phyloP scores from a whole-genome alignment of 2,888 invertebrate genomes.

The Phlogophora meticulosa region DNA sequence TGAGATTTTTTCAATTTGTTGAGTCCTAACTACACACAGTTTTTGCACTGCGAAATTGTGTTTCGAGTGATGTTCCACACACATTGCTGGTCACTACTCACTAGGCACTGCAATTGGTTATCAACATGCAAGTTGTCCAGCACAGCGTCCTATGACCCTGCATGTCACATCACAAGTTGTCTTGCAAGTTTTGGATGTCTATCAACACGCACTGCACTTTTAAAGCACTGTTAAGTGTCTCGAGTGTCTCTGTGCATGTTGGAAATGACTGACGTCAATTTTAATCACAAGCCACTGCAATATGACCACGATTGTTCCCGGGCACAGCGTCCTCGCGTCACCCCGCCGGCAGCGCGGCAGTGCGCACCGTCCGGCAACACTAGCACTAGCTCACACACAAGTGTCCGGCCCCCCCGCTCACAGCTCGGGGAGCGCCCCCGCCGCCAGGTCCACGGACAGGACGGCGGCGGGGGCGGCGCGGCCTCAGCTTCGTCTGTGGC shows the following conservation, averaged over 20 bases:
- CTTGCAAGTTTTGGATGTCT: too few relatives aligned
- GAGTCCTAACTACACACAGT: background rate
- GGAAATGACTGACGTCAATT: too few relatives aligned
- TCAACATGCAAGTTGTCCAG: background rate
- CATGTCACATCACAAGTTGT: background rate
- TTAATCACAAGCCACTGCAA: too few relatives aligned
- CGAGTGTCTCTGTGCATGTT: too few relatives aligned
- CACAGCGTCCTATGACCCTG: background rate
- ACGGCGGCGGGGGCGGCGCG: conserved; percentile 90
- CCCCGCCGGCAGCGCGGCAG: too few relatives aligned
- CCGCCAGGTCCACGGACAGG: conserved; percentile 85
- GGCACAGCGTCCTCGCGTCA: background rate
- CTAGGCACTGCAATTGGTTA: background rate
- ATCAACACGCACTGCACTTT: too few relatives aligned
- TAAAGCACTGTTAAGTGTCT: too few relatives aligned
- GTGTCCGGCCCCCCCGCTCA: background rate
- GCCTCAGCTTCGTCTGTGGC: conserved; percentile 88
- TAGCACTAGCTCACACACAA: background rate
- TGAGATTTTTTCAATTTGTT: conserved; percentile 11
- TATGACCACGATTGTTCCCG: too few relatives aligned
- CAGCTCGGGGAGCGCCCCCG: conserved; percentile 76
- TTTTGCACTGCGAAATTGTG: too few relatives aligned
- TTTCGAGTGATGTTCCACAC: background rate
- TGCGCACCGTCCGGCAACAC: background rate
- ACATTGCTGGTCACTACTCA: too few relatives aligned